These are phyloP conservation scores for Ophion obscuratus DNA, from an alignment of 2,888 invertebrate species.

Conservation along the genomic window DNA sequence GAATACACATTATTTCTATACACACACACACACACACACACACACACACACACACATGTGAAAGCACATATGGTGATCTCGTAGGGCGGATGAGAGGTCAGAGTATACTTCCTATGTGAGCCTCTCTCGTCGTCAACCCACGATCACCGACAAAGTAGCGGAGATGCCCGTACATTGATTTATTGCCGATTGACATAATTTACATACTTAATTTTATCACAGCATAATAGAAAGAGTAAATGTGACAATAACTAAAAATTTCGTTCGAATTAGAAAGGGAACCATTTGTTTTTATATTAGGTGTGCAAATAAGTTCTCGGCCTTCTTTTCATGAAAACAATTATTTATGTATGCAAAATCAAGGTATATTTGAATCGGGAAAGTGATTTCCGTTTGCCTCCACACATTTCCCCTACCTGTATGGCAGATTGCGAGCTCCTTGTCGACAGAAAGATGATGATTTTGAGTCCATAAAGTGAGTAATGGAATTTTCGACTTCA, in stretches of 20 bases:
- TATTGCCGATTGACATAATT: constrained; percentile 1
- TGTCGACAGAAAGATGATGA: no score
- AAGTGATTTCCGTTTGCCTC: no score
- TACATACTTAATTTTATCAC: neutral
- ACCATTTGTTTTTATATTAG: neutral
- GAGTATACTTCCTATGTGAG: constrained; percentile 81
- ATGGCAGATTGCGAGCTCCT: no score
- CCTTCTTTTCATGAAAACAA: no score
- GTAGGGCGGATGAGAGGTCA: constrained; percentile 82
- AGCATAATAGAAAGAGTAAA: neutral
- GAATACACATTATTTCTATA: neutral
- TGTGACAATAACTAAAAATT: neutral
- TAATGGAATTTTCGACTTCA: no score
- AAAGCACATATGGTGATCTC: constrained; percentile 75
- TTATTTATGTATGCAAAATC: no score
- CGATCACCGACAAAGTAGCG: constrained; percentile 23
- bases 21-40: neutral
- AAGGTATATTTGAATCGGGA: no score
- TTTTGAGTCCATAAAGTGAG: no score
- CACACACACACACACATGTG: neutral
- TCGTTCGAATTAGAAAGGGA: neutral
- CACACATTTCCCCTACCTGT: no score
- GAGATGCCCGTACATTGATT: constrained; percentile 8
- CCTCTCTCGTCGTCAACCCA: constrained; percentile 17
- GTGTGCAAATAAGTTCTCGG: no score